Percentiles rank a stretch among this genome's conserved stretches.
Conservation (phyloP, 2,888 invertebrate genomes). For the Epiperipatus broadwayi region DNA sequence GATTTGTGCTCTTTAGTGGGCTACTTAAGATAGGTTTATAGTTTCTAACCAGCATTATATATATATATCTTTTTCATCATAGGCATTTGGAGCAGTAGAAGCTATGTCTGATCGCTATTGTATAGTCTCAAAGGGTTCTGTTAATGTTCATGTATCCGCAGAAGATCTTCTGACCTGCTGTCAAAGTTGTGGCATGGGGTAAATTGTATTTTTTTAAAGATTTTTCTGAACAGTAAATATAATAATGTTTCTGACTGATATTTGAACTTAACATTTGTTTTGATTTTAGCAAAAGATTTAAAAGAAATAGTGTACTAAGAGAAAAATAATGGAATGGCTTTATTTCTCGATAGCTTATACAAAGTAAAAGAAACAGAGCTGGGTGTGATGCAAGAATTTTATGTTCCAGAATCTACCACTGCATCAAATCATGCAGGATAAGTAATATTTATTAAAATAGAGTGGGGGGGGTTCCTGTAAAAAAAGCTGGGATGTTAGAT, state of each 20-base stretch:
- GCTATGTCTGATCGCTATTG: conserved; percentile 35
- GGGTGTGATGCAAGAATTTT: no score
- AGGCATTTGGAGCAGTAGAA: conserved; percentile 34
- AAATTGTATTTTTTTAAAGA: conserved; percentile 16
- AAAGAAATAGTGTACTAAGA: no score
- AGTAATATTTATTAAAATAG: no score
- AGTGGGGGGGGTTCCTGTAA: no score
- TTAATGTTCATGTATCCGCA: conserved; percentile 29
- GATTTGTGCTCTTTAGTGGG: background rate
- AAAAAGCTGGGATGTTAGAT: no score
- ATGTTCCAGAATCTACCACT: no score
- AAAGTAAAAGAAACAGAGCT: no score
- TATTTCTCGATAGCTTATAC: no score
- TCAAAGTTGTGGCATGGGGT: conserved; percentile 30
- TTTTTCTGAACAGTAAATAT: no score
- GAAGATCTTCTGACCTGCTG: conserved; percentile 33
- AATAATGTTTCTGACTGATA: background rate
- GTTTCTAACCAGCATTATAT: background rate
- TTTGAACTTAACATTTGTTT: background rate
- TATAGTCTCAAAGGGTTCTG: conserved; percentile 28
- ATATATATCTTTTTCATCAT: no score
- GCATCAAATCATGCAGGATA: no score
- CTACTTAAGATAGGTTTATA: background rate
- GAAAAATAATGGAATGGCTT: no score
- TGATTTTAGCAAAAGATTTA: background rate